A percentile compares a stretch with the other conserved stretches of the same genome.
These are phyloP conservation scores for Macaca nemestrina DNA, from an alignment of 2,113 vertebrate species.

Conservation along the genomic window DNA sequence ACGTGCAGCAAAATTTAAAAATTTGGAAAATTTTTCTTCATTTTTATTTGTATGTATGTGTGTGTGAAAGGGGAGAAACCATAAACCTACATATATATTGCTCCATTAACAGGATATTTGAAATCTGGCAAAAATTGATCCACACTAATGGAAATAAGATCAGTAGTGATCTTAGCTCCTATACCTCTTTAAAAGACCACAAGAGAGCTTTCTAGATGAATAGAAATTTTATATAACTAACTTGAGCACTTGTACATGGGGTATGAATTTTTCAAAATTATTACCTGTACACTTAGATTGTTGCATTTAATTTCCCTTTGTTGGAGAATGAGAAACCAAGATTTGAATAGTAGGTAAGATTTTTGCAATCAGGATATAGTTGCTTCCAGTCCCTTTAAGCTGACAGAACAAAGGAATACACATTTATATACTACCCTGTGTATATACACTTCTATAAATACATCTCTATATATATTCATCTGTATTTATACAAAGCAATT, in stretches of 20 bases:
- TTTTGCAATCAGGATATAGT: background rate
- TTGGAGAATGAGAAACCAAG: background rate
- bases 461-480: background rate
- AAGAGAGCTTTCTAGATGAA: background rate
- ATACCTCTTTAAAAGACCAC: background rate
- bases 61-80: background rate
- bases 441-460: background rate
- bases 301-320: background rate
- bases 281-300: background rate
- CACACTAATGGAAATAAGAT: background rate
- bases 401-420: background rate
- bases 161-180: background rate
- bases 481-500: background rate
- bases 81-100: background rate
- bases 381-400: background rate
- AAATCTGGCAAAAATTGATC: background rate
- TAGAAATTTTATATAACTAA: background rate
- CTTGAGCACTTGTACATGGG: background rate
- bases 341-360: accelerated
- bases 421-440: background rate
- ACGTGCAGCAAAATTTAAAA: background rate
- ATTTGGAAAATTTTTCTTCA: background rate
- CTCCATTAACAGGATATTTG: background rate
- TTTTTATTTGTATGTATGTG: background rate
- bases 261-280: background rate